Percentiles rank a stretch among this genome's conserved stretches.
Conservation (phyloP, 2,888 invertebrate species). For the Thyatira batis region DNA sequence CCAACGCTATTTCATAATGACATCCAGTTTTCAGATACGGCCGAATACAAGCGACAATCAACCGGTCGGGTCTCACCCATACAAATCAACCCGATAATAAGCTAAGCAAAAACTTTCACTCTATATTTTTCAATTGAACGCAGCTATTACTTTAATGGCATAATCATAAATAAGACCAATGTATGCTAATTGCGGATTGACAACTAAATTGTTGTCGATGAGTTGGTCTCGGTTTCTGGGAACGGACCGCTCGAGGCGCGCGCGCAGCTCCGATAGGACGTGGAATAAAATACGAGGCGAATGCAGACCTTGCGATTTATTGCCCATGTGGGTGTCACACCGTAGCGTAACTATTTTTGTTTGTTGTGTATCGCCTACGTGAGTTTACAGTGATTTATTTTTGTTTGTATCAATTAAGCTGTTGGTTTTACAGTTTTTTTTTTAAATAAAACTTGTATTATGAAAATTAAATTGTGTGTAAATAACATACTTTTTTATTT, state of each 20-base stretch:
- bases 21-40: not conserved
- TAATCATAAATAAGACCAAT: conserved; percentile 46
- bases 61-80: conserved; percentile 18
- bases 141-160: conserved; percentile 48
- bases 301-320: conserved; percentile 21
- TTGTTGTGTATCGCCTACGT: not conserved
- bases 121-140: conserved; percentile 38
- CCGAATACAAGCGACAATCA: conserved; percentile 18
- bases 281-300: conserved; percentile 20
- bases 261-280: conserved; percentile 20
- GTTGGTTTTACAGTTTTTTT: not conserved
- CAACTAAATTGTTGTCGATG: conserved; percentile 42
- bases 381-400: not conserved
- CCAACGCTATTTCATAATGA: not conserved
- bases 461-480: no score
- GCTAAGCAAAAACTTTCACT: conserved; percentile 34
- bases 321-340: conserved; percentile 30
- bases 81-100: conserved; percentile 39
- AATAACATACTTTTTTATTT: no score
- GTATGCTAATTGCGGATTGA: conserved; percentile 49
- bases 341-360: conserved; percentile 21
- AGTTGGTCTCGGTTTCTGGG: conserved; percentile 6
- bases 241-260: conserved; percentile 15
- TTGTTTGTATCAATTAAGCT: not conserved
- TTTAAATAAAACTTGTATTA: no score